These are phyloP conservation scores for Sebastiscus tertius DNA, from an alignment of 2,797 vertebrate species.

Conservation along the genomic window DNA sequence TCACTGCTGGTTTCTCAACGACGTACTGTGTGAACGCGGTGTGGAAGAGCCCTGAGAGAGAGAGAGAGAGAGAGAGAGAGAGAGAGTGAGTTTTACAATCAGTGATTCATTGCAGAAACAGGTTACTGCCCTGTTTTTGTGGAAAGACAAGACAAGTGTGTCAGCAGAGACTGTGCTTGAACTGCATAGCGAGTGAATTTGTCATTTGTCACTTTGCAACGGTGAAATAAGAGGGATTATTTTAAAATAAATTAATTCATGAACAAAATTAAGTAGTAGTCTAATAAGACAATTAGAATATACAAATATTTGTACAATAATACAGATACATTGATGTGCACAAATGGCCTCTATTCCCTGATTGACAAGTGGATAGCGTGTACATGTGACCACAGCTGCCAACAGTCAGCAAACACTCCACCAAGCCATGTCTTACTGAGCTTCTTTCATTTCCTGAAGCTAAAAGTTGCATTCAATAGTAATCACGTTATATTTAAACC, in stretches of 20 bases:
- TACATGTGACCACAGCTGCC: not conserved
- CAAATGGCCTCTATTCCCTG: not conserved
- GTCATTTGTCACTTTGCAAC: not conserved
- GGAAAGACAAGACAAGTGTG: not conserved
- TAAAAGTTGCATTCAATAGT: not conserved
- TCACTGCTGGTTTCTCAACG: conserved; percentile 48
- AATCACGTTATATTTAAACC: not conserved
- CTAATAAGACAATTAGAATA: not conserved
- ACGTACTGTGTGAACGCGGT: conserved; percentile 77
- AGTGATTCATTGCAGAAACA: not conserved
- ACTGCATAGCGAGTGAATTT: not conserved
- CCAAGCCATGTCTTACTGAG: not conserved
- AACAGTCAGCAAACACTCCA: not conserved
- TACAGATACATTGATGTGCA: not conserved
- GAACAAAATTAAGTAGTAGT: not conserved
- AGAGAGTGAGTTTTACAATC: not conserved
- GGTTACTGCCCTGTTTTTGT: not conserved
- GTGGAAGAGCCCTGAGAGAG: conserved; percentile 69
- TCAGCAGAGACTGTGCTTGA: not conserved
- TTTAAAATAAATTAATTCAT: not conserved
- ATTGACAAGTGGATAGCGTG: not conserved
- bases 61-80: conserved; percentile 1
- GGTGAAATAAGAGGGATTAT: not conserved
- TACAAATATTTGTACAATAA: not conserved
- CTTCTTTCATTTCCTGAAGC: not conserved